phyloP scores from a whole-genome alignment of 2,888 invertebrate genomes.

The Pyrgus malvae region DNA sequence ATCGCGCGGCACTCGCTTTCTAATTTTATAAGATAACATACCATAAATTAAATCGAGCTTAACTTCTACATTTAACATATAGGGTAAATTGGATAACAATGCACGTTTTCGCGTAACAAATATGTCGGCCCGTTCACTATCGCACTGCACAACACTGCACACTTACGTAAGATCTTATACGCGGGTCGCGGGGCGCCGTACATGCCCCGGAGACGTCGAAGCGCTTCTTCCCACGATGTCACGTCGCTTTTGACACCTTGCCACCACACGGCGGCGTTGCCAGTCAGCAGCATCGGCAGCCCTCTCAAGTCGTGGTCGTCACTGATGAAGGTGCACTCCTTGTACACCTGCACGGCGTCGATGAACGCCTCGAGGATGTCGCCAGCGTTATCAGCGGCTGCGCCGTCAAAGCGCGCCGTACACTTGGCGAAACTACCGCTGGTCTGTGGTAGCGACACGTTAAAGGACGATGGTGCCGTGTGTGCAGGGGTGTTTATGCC shows the following conservation, averaged over 20 bases:
- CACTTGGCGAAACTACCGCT: neutral
- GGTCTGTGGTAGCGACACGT: neutral
- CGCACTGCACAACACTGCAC: neutral
- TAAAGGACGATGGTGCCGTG: neutral
- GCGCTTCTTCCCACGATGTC: neutral
- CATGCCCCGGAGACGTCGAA: neutral
- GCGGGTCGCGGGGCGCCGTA: constrained; percentile 2
- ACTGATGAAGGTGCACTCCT: constrained; percentile 29
- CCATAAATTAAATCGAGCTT: constrained; percentile 2
- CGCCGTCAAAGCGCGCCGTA: constrained; percentile 1
- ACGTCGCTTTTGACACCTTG: constrained; percentile 12
- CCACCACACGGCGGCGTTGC: constrained; percentile 30
- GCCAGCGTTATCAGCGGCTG: neutral
- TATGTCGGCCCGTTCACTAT: constrained; percentile 1
- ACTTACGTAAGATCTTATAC: constrained; percentile 3
- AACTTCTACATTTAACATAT: neutral
- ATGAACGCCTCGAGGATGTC: constrained; percentile 25
- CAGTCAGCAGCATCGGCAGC: constrained; percentile 28
- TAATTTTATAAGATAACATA: constrained; percentile 2
- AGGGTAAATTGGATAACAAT: constrained; percentile 2
- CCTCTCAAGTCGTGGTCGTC: constrained; percentile 30
- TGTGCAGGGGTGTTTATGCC: neutral
- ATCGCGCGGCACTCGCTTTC: constrained; percentile 14
- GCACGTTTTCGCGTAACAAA: neutral
- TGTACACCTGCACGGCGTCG: constrained; percentile 26